phyloP scores from a whole-genome alignment of 64 coral and sea anemone species.

The Platygyra sinensis region DNA sequence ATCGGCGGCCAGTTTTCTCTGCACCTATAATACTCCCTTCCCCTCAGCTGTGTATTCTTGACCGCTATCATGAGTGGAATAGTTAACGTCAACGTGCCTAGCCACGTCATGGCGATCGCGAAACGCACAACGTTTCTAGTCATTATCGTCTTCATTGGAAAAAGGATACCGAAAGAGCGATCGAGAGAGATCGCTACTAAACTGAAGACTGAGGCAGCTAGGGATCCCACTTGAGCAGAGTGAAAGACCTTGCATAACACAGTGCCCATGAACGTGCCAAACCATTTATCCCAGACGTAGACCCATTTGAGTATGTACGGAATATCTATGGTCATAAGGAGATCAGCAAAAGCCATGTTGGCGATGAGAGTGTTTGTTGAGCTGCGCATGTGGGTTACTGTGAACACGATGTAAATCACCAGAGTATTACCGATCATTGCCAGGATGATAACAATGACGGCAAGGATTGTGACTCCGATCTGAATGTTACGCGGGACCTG shows the following conservation, averaged over 20 bases:
- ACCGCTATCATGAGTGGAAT: not conserved
- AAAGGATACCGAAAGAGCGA: slow-evolving; percentile 44
- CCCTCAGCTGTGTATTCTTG: too few species aligned
- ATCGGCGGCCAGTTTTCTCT: too few species aligned
- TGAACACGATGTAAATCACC: slow-evolving; percentile 48
- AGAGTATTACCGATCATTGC: slow-evolving; percentile 32
- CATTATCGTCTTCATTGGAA: slow-evolving; percentile 58
- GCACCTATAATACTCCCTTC: too few species aligned
- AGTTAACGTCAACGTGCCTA: not conserved
- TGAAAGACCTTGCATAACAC: slow-evolving; percentile 44
- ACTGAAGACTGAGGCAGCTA: slow-evolving; percentile 39
- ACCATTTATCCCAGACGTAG: slow-evolving; percentile 25
- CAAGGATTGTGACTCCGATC: slow-evolving; percentile 57
- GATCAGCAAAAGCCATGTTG: slow-evolving; percentile 70
- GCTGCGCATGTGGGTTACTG: slow-evolving; percentile 71
- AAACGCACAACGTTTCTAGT: slow-evolving; percentile 40
- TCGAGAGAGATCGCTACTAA: slow-evolving; percentile 60
- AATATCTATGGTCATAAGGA: slow-evolving; percentile 57
- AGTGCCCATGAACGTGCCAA: slow-evolving; percentile 47
- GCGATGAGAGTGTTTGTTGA: slow-evolving; percentile 69
- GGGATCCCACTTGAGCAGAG: slow-evolving; percentile 50
- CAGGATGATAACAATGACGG: slow-evolving; percentile 32
- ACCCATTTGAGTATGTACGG: slow-evolving; percentile 64
- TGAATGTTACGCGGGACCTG: slow-evolving; percentile 3
- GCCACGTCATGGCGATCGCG: slow-evolving; percentile 31